Conservation (phyloP, 1,140 invertebrate species). For the Heliconius congener region DNA sequence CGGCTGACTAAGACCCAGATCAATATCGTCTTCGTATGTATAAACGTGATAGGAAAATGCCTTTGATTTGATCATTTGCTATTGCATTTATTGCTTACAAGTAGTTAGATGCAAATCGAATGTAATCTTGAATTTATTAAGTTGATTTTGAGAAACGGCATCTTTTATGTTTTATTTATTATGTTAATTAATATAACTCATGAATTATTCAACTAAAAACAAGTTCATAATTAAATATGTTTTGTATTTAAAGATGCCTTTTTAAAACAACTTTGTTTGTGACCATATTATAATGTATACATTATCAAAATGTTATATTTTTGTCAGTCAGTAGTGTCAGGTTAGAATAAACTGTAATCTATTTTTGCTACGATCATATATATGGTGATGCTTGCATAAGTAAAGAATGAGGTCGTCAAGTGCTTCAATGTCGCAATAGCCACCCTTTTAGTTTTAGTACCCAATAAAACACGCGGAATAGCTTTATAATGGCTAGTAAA, state of each 20-base stretch:
- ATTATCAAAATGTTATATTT: background rate
- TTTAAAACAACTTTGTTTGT: background rate
- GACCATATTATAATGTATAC: background rate
- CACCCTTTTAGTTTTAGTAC: slow-evolving; percentile 75
- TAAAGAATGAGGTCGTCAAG: slow-evolving; percentile 51
- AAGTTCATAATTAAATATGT: background rate
- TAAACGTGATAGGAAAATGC: slow-evolving; percentile 18
- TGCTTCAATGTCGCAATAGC: slow-evolving; percentile 65
- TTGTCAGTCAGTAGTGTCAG: background rate
- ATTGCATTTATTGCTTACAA: slow-evolving; percentile 21
- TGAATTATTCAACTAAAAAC: background rate
- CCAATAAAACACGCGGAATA: slow-evolving; percentile 62
- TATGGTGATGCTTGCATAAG: slow-evolving; percentile 43
- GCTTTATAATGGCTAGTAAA: slow-evolving; percentile 53
- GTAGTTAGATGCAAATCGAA: slow-evolving; percentile 19
- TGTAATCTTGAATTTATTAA: background rate
- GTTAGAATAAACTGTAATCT: slow-evolving; percentile 8
- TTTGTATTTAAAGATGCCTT: background rate
- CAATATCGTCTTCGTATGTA: slow-evolving; percentile 28
- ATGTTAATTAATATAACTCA: background rate
- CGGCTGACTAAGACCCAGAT: slow-evolving; percentile 17
- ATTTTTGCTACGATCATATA: slow-evolving; percentile 32
- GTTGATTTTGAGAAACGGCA: background rate
- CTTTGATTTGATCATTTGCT: slow-evolving; percentile 16
- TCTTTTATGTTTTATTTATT: background rate